Conservation (phyloP, 1,140 invertebrate genomes). For the Trichomalopsis sarcophagae region DNA sequence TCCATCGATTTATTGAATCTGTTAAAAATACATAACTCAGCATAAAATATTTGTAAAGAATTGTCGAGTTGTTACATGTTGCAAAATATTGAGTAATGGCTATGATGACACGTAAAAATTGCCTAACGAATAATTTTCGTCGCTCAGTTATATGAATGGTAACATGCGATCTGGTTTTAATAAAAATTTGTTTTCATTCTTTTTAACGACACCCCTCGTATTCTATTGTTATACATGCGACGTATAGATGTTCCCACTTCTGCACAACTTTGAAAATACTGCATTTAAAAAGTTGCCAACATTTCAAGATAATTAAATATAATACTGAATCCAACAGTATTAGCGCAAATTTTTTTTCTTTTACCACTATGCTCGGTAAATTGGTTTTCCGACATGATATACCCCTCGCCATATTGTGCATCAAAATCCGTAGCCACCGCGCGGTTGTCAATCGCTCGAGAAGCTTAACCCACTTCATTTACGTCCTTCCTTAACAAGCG, state of each 20-base stretch:
- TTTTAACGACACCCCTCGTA: background rate
- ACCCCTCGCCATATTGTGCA: background rate
- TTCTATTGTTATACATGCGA: background rate
- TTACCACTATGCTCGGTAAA: background rate
- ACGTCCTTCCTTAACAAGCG: constrained; percentile 36
- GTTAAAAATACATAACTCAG: too few species aligned
- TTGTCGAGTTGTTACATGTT: background rate
- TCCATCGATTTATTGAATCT: too few species aligned
- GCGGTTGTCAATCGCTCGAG: background rate
- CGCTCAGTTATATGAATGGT: background rate
- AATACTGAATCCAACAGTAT: background rate
- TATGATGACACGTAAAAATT: background rate
- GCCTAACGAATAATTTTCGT: background rate
- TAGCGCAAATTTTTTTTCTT: background rate
- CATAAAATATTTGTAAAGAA: background rate
- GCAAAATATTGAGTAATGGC: background rate
- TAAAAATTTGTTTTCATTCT: background rate
- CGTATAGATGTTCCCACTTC: too few species aligned
- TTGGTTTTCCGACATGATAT: background rate
- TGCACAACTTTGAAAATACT: too few species aligned
- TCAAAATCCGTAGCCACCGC: background rate
- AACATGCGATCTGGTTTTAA: background rate
- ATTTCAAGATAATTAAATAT: too few species aligned
- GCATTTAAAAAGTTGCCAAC: too few species aligned
- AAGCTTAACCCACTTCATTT: constrained; percentile 44